Evolutionary conservation across 2,888 invertebrate species (phyloP), one percentile per base, ranked within the genome.

Genomic region (Agrotis exclamationis): DNA sequence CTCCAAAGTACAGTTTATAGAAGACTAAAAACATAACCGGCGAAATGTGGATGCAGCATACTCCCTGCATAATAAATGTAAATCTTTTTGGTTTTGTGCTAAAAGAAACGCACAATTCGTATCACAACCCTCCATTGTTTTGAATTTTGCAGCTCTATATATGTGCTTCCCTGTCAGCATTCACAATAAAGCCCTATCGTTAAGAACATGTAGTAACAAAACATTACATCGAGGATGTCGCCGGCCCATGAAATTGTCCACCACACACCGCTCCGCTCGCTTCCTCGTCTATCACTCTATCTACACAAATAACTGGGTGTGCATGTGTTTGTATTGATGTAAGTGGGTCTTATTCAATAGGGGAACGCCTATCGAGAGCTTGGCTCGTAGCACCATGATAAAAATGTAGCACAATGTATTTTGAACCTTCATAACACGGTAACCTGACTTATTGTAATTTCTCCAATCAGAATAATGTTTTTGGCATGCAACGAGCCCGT

Each of bases 171-270:
- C 0, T 20, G 4, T 14, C 11, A 18, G 48, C 33, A 18, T 33
- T n/a, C 59, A 82, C 70, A 85, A 73, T 76, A 79, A 70, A 82
- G 66, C 39, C 64, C 66, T 76, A 79, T 74, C 72, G 69, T 79
- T 56, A 71, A 74, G 73, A 82, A 74, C 64, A 76, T 85, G 86
- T 78, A 73, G 83, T 53, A 82, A 86, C 65, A 69, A 59, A 65
- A 66, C 59, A 82, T 86, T 85, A 78, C 70, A 66, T 53, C 59
- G 53, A 72, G 83, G 85, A 78, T 74, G 83, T 63, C 73, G 69
- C 39, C 67, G 67, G 74, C 13, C 62, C 86, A 75, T 85, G 85
- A 85, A 85, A 86, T 85, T 80, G 76, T 83, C 69, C 62, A 33
- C 44, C 45, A 9, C 39, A n/a, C 33, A 44, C 44, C 44, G 2